Conservation (phyloP, 1,140 invertebrate genomes). For the Danaus plexippus region DNA sequence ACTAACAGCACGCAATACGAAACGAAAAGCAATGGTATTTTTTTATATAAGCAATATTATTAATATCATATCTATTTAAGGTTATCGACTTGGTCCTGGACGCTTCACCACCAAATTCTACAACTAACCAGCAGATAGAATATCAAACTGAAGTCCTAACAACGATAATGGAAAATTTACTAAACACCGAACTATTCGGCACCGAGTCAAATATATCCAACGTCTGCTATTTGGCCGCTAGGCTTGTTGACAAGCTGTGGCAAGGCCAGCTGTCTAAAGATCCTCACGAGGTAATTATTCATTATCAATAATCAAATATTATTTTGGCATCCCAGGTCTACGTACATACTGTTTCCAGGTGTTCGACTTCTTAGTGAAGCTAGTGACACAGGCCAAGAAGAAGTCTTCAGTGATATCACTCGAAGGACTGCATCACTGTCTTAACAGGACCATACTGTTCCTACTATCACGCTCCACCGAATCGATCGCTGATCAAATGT, state of each 20-base stretch:
- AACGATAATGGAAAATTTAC: conserved; percentile 93
- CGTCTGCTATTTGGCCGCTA: conserved; percentile 92
- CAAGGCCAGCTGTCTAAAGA: conserved; percentile 91
- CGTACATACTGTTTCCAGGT: conserved; percentile 62
- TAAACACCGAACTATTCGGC: conserved; percentile 91
- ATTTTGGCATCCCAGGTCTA: not conserved
- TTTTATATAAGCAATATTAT: too few species aligned
- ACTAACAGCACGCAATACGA: too few species aligned
- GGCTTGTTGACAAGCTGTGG: conserved; percentile 98
- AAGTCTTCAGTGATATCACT: conserved; percentile 80
- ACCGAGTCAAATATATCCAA: conserved; percentile 89
- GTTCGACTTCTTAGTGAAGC: conserved; percentile 94
- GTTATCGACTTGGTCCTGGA: conserved; percentile 92
- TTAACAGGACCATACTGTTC: conserved; percentile 95
- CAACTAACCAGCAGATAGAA: conserved; percentile 83
- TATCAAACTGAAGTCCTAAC: conserved; percentile 95
- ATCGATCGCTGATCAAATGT: conserved; percentile 91
- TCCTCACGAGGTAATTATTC: conserved; percentile 82
- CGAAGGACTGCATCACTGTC: conserved; percentile 91
- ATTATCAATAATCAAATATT: not conserved
- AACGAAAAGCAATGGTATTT: too few species aligned
- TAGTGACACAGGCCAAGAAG: conserved; percentile 90
- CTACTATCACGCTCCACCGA: conserved; percentile 93
- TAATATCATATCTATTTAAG: conserved; percentile 38
- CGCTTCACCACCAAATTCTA: conserved; percentile 86